Percentiles rank a stretch among this genome's conserved stretches.
Conservation (phyloP, 2,797 vertebrate genomes). For the Cottoperca gobio region DNA sequence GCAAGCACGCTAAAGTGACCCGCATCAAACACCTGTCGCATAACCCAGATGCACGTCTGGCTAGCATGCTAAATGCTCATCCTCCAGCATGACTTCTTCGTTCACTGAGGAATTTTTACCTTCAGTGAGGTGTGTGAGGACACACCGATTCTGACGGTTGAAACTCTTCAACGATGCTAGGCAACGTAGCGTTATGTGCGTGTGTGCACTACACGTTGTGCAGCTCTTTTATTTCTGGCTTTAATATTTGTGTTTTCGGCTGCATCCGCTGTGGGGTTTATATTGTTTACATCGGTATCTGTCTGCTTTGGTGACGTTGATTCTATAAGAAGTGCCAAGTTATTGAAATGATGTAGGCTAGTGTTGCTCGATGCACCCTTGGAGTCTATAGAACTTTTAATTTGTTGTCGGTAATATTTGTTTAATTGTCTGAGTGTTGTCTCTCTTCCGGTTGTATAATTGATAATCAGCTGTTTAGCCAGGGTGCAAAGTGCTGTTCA, state of each 20-base stretch:
- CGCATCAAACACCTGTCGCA: background rate
- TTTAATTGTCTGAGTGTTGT: too few species aligned
- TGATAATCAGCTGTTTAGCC: background rate
- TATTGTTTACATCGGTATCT: background rate
- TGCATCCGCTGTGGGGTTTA: background rate
- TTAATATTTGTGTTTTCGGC: too few species aligned
- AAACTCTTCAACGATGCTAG: background rate
- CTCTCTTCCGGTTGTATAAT: background rate
- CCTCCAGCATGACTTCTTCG: background rate
- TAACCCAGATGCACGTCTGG: background rate
- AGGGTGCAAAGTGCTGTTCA: background rate
- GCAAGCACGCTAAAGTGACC: background rate
- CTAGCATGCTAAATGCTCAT: background rate
- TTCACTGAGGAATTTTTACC: background rate
- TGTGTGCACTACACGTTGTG: background rate
- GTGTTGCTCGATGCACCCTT: background rate
- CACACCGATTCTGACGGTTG: background rate
- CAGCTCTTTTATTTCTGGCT: background rate
- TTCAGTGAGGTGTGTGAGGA: background rate
- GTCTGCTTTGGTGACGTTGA: background rate
- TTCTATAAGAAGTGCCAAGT: background rate
- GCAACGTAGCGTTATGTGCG: background rate
- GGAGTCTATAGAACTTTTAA: background rate
- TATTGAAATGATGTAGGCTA: background rate
- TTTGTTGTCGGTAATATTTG: background rate